Percentiles rank a stretch among this genome's conserved stretches.
These are phyloP conservation scores for Alentia gelatinosa DNA, from an alignment of 2,888 invertebrate species.

Conservation along the genomic window DNA sequence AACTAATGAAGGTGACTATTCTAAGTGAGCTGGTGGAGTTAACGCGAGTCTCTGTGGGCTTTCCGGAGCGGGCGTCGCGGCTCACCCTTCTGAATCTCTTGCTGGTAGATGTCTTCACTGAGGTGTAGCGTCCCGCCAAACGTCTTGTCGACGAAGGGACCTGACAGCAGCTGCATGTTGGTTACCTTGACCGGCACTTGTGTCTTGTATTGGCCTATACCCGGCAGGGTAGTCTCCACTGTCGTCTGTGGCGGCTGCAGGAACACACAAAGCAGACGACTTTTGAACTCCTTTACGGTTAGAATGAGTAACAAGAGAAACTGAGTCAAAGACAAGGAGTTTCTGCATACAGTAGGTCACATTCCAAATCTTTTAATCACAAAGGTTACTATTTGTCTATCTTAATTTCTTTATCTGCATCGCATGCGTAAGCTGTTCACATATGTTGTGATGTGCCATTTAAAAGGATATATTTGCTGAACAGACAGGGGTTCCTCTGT, in stretches of 20 bases:
- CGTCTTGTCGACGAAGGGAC: conserved; percentile 55
- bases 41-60: background rate
- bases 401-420: too few relatives aligned
- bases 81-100: conserved; percentile 56
- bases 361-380: too few relatives aligned
- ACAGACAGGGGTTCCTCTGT: too few relatives aligned
- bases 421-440: too few relatives aligned
- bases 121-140: conserved; percentile 57
- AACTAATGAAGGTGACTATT: too few relatives aligned
- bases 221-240: conserved; percentile 74
- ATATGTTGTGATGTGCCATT: too few relatives aligned
- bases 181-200: conserved; percentile 79
- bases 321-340: background rate
- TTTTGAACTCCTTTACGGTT: background rate
- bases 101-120: conserved; percentile 60
- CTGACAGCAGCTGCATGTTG: conserved; percentile 77
- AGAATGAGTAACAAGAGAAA: background rate
- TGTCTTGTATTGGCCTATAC: conserved; percentile 75
- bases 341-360: too few relatives aligned
- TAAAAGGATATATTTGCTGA: too few relatives aligned
- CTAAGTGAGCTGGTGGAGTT: background rate
- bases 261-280: background rate
- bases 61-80: background rate
- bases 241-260: conserved; percentile 56
- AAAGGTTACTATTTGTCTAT: too few relatives aligned